Evolutionary conservation across 1,140 invertebrate genomes (phyloP).

Genomic region (Drosophila tani): DNA sequence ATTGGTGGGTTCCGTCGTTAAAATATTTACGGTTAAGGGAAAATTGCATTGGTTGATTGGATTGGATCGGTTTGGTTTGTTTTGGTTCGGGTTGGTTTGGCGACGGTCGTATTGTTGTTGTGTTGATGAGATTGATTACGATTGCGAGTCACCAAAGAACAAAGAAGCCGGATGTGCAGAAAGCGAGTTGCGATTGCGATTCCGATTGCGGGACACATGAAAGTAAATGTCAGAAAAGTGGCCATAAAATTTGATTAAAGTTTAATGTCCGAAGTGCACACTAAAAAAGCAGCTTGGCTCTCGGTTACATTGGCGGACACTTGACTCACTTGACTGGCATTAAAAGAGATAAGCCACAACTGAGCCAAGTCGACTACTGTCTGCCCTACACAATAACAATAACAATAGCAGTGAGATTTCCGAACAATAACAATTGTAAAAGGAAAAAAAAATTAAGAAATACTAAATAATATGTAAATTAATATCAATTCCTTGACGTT

Average conservation of each 20-base stretch:
- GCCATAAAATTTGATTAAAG: constrained; percentile 80
- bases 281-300: constrained; percentile 38
- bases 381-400: not conserved
- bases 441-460: not conserved
- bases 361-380: not conserved
- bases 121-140: constrained; percentile 81
- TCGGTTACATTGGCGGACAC: constrained; percentile 13
- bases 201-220: constrained; percentile 55
- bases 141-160: constrained; percentile 53
- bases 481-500: too few species aligned
- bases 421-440: not conserved
- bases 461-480: too few species aligned
- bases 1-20: constrained; percentile 71
- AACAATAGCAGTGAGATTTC: too few species aligned
- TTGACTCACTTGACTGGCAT: constrained; percentile 30
- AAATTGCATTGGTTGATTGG: constrained; percentile 83
- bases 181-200: constrained; percentile 36
- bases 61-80: constrained; percentile 64
- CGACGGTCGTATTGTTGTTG: constrained; percentile 57
- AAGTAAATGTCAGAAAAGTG: constrained; percentile 72
- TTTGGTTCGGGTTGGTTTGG: constrained; percentile 21
- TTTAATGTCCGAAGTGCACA: constrained; percentile 68
- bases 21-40: constrained; percentile 84
- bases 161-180: constrained; percentile 39
- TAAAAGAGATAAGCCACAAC: constrained; percentile 8